A percentile compares a stretch with the other conserved stretches of the same genome.
Conservation (phyloP, 2,797 vertebrate species). For the Anguilla obscura region DNA sequence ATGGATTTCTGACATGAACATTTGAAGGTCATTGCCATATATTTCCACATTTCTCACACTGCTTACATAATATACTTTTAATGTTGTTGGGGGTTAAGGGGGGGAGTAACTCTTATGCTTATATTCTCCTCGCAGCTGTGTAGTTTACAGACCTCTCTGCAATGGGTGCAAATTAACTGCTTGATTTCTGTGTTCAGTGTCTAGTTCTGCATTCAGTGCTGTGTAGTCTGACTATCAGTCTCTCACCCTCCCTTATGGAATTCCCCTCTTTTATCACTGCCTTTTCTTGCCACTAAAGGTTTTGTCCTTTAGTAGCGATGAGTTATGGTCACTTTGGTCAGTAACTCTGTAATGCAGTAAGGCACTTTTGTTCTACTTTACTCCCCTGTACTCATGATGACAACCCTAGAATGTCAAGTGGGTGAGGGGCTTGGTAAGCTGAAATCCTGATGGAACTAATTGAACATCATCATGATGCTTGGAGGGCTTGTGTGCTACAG, state of each 20-base stretch:
- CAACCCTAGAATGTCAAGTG: constrained; percentile 60
- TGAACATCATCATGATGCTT: neutral
- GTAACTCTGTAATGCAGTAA: constrained; percentile 61
- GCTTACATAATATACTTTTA: too few species aligned
- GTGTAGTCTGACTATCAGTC: neutral
- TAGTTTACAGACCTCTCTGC: too few species aligned
- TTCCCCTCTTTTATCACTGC: neutral
- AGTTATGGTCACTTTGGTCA: constrained; percentile 49
- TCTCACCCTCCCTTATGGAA: neutral
- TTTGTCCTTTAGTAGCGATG: constrained; percentile 50
- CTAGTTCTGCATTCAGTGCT: neutral
- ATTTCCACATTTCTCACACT: too few species aligned
- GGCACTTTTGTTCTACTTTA: constrained; percentile 60
- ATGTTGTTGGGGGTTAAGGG: too few species aligned
- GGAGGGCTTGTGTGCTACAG: neutral
- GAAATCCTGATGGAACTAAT: neutral
- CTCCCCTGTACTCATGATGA: constrained; percentile 69
- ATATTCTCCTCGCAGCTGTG: too few species aligned
- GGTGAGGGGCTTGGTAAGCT: neutral
- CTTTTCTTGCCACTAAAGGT: constrained; percentile 29
- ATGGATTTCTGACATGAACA: too few species aligned
- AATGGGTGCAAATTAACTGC: neutral
- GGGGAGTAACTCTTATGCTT: too few species aligned
- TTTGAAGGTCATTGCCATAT: too few species aligned
- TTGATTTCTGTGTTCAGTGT: neutral